Evolutionary conservation across 2,113 vertebrate species (phyloP).

Genomic region (Etheostoma cragini): DNA sequence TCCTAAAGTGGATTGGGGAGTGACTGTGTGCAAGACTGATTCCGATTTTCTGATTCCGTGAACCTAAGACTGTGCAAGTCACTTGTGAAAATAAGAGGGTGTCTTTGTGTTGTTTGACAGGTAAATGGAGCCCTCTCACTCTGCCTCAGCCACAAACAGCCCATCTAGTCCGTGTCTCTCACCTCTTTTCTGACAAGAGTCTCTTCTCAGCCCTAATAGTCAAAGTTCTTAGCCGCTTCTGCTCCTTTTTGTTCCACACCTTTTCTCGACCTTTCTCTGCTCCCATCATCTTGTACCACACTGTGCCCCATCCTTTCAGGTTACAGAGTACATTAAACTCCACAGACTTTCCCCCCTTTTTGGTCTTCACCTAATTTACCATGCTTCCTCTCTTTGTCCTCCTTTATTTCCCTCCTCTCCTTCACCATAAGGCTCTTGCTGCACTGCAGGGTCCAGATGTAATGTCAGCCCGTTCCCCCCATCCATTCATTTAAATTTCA

Average conservation of each 20-base stretch:
- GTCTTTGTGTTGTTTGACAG: slow-evolving; percentile 26
- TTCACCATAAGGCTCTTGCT: neutral
- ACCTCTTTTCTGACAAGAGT: slow-evolving; percentile 11
- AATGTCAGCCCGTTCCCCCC: neutral
- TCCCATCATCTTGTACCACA: neutral
- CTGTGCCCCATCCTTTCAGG: neutral
- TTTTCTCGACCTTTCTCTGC: slow-evolving; percentile 10
- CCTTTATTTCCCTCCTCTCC: neutral
- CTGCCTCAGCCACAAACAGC: slow-evolving; percentile 27
- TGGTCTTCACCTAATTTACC: slow-evolving; percentile 10
- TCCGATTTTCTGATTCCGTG: neutral
- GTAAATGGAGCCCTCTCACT: slow-evolving; percentile 39
- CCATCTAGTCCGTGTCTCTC: slow-evolving; percentile 6
- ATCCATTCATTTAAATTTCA: neutral
- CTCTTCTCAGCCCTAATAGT: slow-evolving; percentile 29
- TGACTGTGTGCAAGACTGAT: neutral
- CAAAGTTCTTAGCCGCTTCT: neutral
- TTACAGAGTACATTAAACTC: slow-evolving; percentile 17
- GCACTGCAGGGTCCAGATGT: neutral
- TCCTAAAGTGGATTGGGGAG: neutral
- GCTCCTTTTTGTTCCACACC: neutral
- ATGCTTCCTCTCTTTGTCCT: neutral
- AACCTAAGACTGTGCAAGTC: neutral
- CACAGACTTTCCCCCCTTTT: neutral
- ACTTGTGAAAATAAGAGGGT: neutral